Conservation (phyloP, 1,140 invertebrate species). For the Hormaphis cornu region DNA sequence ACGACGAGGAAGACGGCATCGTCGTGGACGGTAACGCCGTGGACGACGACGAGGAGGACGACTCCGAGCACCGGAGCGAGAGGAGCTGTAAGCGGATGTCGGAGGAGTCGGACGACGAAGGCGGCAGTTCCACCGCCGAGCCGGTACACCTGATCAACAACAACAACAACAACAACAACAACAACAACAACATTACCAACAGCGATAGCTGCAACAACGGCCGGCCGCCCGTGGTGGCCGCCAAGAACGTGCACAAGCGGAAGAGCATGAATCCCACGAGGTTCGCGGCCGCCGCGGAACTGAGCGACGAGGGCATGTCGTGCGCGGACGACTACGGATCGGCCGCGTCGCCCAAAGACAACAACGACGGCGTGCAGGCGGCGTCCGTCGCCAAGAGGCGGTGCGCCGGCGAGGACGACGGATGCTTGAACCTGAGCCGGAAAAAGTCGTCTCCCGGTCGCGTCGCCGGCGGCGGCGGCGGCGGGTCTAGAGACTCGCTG, state of each 20-base stretch:
- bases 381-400: slow-evolving; percentile 36
- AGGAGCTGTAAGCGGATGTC: slow-evolving; percentile 54
- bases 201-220: slow-evolving; percentile 48
- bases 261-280: slow-evolving; percentile 87
- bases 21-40: slow-evolving; percentile 53
- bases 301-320: slow-evolving; percentile 49
- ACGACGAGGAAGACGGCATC: slow-evolving; percentile 53
- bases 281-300: slow-evolving; percentile 50
- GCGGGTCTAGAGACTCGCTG: neutral
- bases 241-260: slow-evolving; percentile 55
- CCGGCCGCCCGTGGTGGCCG: slow-evolving; percentile 39
- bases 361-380: neutral
- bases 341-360: slow-evolving; percentile 1
- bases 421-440: slow-evolving; percentile 30
- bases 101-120: slow-evolving; percentile 59
- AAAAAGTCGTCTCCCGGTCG: neutral
- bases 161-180: slow-evolving; percentile 53
- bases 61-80: slow-evolving; percentile 42
- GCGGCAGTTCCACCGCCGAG: slow-evolving; percentile 57
- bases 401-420: slow-evolving; percentile 34
- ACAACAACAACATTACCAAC: slow-evolving; percentile 52
- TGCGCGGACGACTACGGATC: slow-evolving; percentile 51
- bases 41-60: slow-evolving; percentile 57
- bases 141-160: no score
- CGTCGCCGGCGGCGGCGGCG: neutral